Base-by-base conservation (phyloP, 2,113 vertebrate species). In the Halcyon senegalensis region DNA sequence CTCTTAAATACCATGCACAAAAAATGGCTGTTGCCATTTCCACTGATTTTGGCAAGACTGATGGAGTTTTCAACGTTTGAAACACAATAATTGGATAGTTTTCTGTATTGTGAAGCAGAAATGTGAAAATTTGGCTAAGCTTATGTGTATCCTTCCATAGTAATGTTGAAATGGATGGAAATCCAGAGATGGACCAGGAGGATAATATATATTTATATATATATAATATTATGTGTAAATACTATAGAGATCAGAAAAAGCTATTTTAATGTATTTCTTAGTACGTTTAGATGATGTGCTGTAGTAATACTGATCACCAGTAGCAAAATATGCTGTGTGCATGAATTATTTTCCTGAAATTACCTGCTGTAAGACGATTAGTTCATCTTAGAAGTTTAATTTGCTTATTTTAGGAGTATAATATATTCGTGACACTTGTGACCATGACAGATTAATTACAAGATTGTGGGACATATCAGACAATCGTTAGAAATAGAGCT, bases 281-380 rank as follows among this genome's bases (percentile, higher is more conserved):
- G 15, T 68, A 11, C 15, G 16, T 74, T 88, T 41, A 70, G 56
- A 18, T 70, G 31, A 70, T 37, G 12, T 63, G 55, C 50, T 60
- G 67, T 13, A 80, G 62, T 30, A 44, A 18, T 50, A 48, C 25
- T 85, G 41, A 51, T 90, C 58, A 37, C 48, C 9, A 55, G 33
- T 13, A 41, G 41, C 46, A 43, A 76, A 93, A 80, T 83, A 56
- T 2, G 21, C 25, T 91, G 41, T 75, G 39, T 90, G 72, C 33
- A 55, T 59, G 46, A 90, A 74, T 88, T 91, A n/a, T 72, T 46
- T 67, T 88, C 82, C 88, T 81, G 79, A 72, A 93, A 89, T 90
- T 86, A 69, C 50, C 56, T 84, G 35, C 46, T 64, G 5, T 75
- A 44, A 90, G 77, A 84, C 87, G 85, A 86, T 89, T 78, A 72